Evolutionary conservation across 1,140 invertebrate genomes (phyloP).

Genomic region (Ips typographus): DNA sequence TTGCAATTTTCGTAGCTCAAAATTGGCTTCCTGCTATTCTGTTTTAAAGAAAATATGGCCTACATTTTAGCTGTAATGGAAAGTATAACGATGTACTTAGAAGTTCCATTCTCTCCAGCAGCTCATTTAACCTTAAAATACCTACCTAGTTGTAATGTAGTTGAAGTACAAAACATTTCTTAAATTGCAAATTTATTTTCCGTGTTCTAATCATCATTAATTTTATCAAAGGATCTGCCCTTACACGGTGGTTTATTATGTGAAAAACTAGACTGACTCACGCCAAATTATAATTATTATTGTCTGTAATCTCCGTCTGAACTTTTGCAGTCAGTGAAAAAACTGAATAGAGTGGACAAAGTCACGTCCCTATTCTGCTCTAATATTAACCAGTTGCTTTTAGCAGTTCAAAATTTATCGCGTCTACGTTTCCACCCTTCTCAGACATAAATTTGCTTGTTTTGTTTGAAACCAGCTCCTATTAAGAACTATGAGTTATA

Average conservation of each 20-base stretch:
- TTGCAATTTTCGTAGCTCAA: too few relatives aligned
- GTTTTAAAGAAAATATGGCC: too few relatives aligned
- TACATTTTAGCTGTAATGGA: too few relatives aligned
- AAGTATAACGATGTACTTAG: too few relatives aligned
- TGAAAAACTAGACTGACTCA: slow-evolving; percentile 1
- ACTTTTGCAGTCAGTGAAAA: background rate
- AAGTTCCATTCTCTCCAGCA: too few relatives aligned
- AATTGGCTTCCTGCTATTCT: too few relatives aligned
- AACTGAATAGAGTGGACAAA: background rate
- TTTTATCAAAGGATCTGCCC: slow-evolving; percentile 1
- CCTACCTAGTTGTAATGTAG: too few relatives aligned
- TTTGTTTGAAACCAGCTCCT: background rate
- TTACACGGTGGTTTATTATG: background rate
- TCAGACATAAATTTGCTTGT: background rate
- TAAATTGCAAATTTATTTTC: background rate
- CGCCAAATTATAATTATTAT: slow-evolving; percentile 1
- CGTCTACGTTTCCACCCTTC: background rate
- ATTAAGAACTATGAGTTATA: too few relatives aligned
- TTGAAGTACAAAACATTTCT: too few relatives aligned
- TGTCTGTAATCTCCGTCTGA: background rate
- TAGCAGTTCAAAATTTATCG: slow-evolving; percentile 1
- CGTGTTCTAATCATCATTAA: background rate
- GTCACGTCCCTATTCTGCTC: background rate
- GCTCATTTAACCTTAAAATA: too few relatives aligned
- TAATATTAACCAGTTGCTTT: slow-evolving; percentile 17